Base-by-base conservation (phyloP, 35 echinoderm and acorn worm genomes). In the Diadema setosum region DNA sequence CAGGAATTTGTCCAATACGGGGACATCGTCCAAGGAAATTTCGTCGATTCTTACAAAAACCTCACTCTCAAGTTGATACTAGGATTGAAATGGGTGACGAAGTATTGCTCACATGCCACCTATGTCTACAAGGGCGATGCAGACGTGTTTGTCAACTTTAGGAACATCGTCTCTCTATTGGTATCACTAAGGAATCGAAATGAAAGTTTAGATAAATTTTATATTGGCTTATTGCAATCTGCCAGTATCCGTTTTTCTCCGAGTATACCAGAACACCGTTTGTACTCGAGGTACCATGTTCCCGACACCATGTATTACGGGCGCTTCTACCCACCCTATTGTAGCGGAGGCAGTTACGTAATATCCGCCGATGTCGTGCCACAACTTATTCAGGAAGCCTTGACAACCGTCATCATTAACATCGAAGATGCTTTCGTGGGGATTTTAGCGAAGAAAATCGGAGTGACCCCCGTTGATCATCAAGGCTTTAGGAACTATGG, bases 61-160 rank as follows among this genome's bases (percentile, higher is more conserved):
- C 73, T 97, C 40, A 93, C 91, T 29, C 58, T 93, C 40, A 97
- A 97, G 78, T 86, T 93, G 3, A 44, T 45, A 2, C 3, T 45
- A 2, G 76, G 21, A 3, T 25, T 45, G 39, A 63, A 90, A 40
- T 20, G 86, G 41, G 90, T 86, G 11, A 49, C 90, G 24, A 85
- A 87, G 21, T 82, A 93, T 60, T 97, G 95, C 50, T 5, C 41
- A 4, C 83, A 90, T 58, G 91, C 87, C 24, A 87, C 74, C 39
- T 97, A 90, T 87, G 48, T 97, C 56, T 93, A 90, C 59, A 97
- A 97, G 86, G 95, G 91, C 1, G 95, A 97, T 46, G 95, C 93
- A 61, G 95, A 97, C 81, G 90, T 93, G 87, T 93, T 93, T 45
- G 83, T 93, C 30, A 93, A 97, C 30, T 97, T 88, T 83, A 75